phyloP scores from a whole-genome alignment of 2,113 vertebrate genomes.

The Tiliqua scincoides region DNA sequence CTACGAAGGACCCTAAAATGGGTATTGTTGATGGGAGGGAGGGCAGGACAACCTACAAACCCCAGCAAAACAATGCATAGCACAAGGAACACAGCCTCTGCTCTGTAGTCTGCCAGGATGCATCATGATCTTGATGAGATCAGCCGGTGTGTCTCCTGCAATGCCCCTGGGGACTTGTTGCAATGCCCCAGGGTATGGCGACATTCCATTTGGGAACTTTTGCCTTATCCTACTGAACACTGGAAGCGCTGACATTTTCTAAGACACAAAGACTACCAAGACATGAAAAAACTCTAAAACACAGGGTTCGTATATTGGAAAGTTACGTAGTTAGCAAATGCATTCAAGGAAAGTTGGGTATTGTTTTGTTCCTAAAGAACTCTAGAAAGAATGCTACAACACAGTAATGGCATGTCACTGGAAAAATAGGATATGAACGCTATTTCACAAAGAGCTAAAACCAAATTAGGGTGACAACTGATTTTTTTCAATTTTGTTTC shows the following conservation, averaged over 20 bases:
- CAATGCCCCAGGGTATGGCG: no score
- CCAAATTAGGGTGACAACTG: not conserved
- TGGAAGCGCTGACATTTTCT: not conserved
- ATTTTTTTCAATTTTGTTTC: not conserved
- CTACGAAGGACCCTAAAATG: no score
- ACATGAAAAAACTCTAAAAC: not conserved
- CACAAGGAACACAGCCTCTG: no score
- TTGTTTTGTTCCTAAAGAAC: not conserved
- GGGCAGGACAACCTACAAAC: no score
- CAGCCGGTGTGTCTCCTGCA: no score
- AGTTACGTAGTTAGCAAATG: not conserved
- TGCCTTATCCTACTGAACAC: not conserved
- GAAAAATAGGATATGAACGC: not conserved
- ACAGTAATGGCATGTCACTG: not conserved
- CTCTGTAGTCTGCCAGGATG: no score
- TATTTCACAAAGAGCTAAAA: not conserved
- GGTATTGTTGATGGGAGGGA: no score
- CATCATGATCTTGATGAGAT: no score
- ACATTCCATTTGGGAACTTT: no score
- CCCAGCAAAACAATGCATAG: no score
- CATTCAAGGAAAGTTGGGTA: no score
- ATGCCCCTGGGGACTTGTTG: no score
- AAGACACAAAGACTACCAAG: not conserved
- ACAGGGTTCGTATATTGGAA: not conserved
- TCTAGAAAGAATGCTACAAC: not conserved